A percentile compares a stretch with the other conserved stretches of the same genome.
Conservation (phyloP, 2,797 vertebrate species). For the Liparis tanakae region DNA sequence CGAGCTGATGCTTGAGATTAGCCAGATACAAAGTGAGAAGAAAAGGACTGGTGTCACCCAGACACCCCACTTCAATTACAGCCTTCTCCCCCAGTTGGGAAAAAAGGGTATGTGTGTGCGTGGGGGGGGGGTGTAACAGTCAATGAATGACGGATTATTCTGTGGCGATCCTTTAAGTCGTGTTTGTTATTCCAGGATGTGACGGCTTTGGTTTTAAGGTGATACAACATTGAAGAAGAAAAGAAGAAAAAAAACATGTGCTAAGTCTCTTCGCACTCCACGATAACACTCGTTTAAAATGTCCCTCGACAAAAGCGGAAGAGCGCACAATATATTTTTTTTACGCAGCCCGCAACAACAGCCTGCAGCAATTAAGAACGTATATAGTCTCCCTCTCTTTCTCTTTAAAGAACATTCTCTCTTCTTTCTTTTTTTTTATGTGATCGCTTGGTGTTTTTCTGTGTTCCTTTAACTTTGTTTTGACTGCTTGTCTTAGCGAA, state of each 20-base stretch:
- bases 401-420: no score
- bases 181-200: conserved; percentile 73
- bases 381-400: conserved; percentile 45
- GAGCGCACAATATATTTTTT: conserved; percentile 47
- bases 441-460: conserved; percentile 78
- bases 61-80: conserved; percentile 59
- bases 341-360: conserved; percentile 52
- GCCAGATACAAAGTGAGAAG: conserved; percentile 69
- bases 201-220: conserved; percentile 53
- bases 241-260: conserved; percentile 4
- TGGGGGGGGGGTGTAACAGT: conserved; percentile 43
- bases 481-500: conserved; percentile 87
- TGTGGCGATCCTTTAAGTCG: conserved; percentile 55
- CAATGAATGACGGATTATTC: conserved; percentile 56
- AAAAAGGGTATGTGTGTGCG: conserved; percentile 43
- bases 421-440: conserved; percentile 65
- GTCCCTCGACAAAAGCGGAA: conserved; percentile 45
- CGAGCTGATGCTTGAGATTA: conserved; percentile 72
- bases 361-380: conserved; percentile 73
- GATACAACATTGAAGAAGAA: conserved; percentile 26
- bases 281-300: conserved; percentile 33
- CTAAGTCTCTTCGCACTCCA: conserved; percentile 16
- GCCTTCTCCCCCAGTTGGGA: conserved; percentile 40
- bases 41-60: conserved; percentile 63
- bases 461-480: conserved; percentile 86